Base-by-base conservation (phyloP, 1,140 invertebrate species). In the Bathynomus jamesi region DNA sequence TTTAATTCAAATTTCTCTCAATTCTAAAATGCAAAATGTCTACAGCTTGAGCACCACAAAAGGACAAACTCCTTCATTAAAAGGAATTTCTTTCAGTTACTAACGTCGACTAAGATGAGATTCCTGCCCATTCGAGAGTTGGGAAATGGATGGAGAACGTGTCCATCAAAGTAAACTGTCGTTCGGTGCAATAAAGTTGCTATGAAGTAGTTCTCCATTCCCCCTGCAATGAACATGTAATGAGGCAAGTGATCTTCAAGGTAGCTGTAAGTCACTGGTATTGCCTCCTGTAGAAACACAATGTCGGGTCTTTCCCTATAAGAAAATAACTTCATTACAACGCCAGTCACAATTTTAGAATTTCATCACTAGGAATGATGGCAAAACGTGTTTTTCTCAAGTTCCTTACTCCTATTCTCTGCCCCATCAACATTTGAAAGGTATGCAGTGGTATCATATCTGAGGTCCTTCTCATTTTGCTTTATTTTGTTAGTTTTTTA, bases 281-380 rank as follows among this genome's bases (percentile, higher is more conserved):
- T 81, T 21, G 89, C 82, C 81, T 89, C 88, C 81, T 89, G 88
- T 28, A 89, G 80, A 76, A 87, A 88, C 1, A 88, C 83, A 46
- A 88, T 79, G 78, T 88, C 86, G 10, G 87, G 84, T 28, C 84
- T 82, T 69, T 86, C 85, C 69, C 86, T 70, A 62, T 61, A 31
- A 2, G 8, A 31, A n/a, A 17, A 32, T 21, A 61, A 11, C 10
- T 25, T 4, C 21, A 31, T 8, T n/a, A n/a, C n/a, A n/a, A n/a
- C 25, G 5, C 25, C 3, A n/a, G 5, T 60, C 3, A n/a, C 3
- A n/a, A 5, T 60, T 17, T 60, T 4, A n/a, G 5, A n/a, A 5
- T 60, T 17, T 60, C 3, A n/a, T 4, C 25, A 5, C 25, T 17
- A n/a, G 5, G n/a, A 5, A n/a, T 4, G n/a, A 5, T 60, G 5